Conservation (phyloP, 2,888 invertebrate species). For the Suillia variegata region DNA sequence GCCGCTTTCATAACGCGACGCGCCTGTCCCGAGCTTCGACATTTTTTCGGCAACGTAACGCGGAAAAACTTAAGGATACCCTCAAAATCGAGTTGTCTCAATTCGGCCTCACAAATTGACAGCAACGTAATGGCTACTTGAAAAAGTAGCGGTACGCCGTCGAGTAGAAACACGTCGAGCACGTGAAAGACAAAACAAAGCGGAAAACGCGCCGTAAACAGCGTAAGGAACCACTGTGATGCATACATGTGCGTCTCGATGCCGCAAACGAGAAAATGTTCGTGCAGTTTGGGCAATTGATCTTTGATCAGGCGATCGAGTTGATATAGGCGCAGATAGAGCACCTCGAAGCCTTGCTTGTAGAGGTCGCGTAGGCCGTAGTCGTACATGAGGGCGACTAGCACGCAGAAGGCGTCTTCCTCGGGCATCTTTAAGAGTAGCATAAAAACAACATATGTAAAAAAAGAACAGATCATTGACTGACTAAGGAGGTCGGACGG, state of each 20-base stretch:
- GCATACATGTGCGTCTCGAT: slow-evolving; percentile 99
- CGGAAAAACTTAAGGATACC: slow-evolving; percentile 97
- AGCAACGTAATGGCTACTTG: slow-evolving; percentile 94
- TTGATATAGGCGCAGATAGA: slow-evolving; percentile 94
- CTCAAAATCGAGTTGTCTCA: slow-evolving; percentile 94
- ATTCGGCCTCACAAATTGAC: slow-evolving; percentile 88
- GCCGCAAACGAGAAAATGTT: slow-evolving; percentile 79
- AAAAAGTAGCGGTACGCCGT: slow-evolving; percentile 94
- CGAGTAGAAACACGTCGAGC: slow-evolving; percentile 91
- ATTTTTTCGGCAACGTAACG: slow-evolving; percentile 95
- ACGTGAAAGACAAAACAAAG: slow-evolving; percentile 96
- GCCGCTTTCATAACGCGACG: slow-evolving; percentile 88
- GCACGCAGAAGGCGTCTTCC: slow-evolving; percentile 97
- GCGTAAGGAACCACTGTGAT: slow-evolving; percentile 98
- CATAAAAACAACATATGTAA: neutral
- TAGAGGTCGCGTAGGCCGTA: slow-evolving; percentile 94
- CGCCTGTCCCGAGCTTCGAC: slow-evolving; percentile 88
- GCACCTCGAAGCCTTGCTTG: slow-evolving; percentile 94
- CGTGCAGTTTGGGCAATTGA: slow-evolving; percentile 79
- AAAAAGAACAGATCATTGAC: neutral
- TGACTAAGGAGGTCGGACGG: no score
- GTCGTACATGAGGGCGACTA: slow-evolving; percentile 96
- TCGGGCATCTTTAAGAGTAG: slow-evolving; percentile 91
- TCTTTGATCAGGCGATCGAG: slow-evolving; percentile 87
- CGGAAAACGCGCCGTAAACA: slow-evolving; percentile 99